phyloP scores from a whole-genome alignment of 2,888 invertebrate genomes.

The Endotricha flammealis region DNA sequence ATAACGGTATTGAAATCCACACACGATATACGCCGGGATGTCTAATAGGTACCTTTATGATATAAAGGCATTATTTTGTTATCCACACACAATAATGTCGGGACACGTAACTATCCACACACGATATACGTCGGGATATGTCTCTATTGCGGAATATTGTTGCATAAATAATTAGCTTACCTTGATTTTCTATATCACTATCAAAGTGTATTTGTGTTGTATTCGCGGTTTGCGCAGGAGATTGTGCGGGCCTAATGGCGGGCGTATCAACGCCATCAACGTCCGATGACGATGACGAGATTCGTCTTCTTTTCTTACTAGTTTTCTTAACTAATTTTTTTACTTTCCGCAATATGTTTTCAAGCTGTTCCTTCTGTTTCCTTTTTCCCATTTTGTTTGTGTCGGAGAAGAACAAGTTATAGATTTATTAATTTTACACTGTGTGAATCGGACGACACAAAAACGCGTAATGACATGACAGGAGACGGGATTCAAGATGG shows the following conservation, averaged over 20 bases:
- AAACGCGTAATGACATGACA: no score
- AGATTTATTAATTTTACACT: no score
- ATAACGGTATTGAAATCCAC: no score
- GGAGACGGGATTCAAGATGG: no score
- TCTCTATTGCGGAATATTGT: background rate
- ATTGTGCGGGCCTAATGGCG: no score
- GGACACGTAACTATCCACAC: background rate
- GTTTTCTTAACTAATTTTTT: background rate
- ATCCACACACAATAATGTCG: background rate
- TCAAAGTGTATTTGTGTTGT: background rate
- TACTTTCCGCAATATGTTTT: conserved; percentile 4
- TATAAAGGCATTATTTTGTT: no score
- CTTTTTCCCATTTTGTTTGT: conserved; percentile 3
- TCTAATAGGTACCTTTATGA: no score
- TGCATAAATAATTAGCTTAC: background rate
- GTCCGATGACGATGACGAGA: background rate
- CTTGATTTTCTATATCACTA: background rate
- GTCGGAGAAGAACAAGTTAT: no score
- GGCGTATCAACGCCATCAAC: background rate
- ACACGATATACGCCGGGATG: background rate
- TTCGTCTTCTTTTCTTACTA: background rate
- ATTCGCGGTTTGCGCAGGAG: background rate
- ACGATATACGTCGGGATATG: background rate
- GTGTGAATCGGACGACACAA: no score
- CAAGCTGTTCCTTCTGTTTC: conserved; percentile 2